These are phyloP conservation scores for Drosophila punjabiensis DNA, from an alignment of 1,140 invertebrate genomes.

Conservation along the genomic window DNA sequence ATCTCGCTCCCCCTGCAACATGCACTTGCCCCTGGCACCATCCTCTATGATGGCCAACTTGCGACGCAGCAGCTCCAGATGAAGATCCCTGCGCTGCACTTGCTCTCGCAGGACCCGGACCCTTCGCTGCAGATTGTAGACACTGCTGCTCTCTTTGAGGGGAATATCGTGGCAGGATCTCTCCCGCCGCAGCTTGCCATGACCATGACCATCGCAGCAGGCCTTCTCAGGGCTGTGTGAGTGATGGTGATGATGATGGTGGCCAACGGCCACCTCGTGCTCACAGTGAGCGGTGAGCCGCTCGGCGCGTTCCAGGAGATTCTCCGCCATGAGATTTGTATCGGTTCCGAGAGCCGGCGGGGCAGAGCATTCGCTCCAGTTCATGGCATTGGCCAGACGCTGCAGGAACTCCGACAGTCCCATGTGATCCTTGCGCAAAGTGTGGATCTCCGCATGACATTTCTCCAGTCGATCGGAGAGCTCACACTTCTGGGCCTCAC, in stretches of 20 bases:
- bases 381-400: conserved; percentile 88
- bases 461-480: conserved; percentile 90
- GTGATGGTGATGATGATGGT: conserved; percentile 53
- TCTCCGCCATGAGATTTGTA: conserved; percentile 92
- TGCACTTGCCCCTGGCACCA: conserved; percentile 88
- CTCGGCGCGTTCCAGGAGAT: conserved; percentile 91
- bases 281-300: conserved; percentile 90
- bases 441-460: conserved; percentile 89
- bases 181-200: conserved; percentile 88
- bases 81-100: conserved; percentile 95
- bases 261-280: conserved; percentile 51
- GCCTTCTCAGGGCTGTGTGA: conserved; percentile 63
- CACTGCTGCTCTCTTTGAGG: conserved; percentile 89
- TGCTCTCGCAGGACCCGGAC: conserved; percentile 94
- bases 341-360: conserved; percentile 89
- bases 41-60: conserved; percentile 94
- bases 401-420: conserved; percentile 86
- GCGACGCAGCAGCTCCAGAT: conserved; percentile 94
- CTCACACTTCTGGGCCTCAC: conserved; percentile 90
- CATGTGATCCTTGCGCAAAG: conserved; percentile 80
- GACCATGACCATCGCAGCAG: conserved; percentile 58
- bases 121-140: conserved; percentile 93
- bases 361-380: conserved; percentile 77
- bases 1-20: conserved; percentile 90
- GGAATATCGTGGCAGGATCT: conserved; percentile 90